Conservation (phyloP, 2,113 vertebrate species). For the Natator depressus region DNA sequence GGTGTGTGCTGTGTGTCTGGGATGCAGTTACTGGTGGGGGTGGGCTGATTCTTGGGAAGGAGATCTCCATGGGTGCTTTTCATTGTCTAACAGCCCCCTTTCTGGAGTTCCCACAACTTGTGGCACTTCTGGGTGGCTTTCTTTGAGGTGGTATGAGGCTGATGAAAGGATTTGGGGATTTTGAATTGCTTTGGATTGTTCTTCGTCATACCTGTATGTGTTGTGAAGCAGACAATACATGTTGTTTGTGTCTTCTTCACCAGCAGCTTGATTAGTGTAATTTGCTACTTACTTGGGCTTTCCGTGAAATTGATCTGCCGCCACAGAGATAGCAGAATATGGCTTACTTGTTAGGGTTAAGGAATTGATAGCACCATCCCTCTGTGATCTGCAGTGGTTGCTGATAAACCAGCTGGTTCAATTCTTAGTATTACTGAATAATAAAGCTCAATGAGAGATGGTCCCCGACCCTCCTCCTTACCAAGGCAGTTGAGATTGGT, state of each 20-base stretch:
- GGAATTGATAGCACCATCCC: neutral
- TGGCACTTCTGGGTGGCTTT: neutral
- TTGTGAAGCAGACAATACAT: conserved; percentile 7
- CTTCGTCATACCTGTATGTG: neutral
- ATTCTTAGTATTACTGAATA: neutral
- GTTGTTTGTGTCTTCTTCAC: conserved; percentile 17
- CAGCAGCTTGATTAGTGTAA: neutral
- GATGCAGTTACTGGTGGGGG: conserved; percentile 12
- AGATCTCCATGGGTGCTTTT: neutral
- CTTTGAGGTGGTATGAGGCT: neutral
- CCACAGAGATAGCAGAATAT: neutral
- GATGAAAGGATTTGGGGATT: conserved; percentile 4
- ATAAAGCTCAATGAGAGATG: neutral
- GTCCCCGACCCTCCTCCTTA: neutral
- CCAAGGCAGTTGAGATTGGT: neutral
- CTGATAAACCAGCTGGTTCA: neutral
- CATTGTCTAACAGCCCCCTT: neutral
- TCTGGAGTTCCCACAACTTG: neutral
- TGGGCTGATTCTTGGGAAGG: neutral
- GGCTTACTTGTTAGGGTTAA: neutral
- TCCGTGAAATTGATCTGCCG: conserved; percentile 19
- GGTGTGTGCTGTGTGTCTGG: neutral
- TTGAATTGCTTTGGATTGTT: conserved; percentile 16
- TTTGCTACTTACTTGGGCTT: conserved; percentile 34
- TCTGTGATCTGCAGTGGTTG: neutral